These are phyloP conservation scores for Aleiodes sp. DNA, from an alignment of 1,140 invertebrate genomes.

Conservation along the genomic window DNA sequence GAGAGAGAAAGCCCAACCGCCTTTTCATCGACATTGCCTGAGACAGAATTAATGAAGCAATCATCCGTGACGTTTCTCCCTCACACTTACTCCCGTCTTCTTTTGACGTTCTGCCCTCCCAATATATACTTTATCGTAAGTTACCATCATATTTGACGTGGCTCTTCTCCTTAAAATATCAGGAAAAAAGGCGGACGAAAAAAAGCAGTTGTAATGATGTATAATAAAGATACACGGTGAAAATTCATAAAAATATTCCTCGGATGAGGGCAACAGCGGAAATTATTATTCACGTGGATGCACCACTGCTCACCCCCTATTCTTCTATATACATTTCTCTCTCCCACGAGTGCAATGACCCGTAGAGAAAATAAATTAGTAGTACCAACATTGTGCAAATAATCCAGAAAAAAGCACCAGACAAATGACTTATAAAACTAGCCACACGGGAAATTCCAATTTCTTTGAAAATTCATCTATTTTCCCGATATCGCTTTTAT, in stretches of 20 bases:
- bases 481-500: not conserved
- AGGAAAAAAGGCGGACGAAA: not conserved
- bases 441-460: constrained; percentile 23
- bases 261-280: constrained; percentile 24
- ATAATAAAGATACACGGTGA: constrained; percentile 10
- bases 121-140: constrained; percentile 21
- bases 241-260: constrained; percentile 24
- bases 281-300: constrained; percentile 31
- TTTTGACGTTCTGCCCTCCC: constrained; percentile 4
- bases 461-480: not conserved
- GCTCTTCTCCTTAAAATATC: not conserved
- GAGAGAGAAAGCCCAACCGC: no score
- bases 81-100: constrained; percentile 2
- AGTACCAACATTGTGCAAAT: constrained; percentile 21
- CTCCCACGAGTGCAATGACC: constrained; percentile 31
- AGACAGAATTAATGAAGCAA: constrained; percentile 38
- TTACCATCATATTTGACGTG: constrained; percentile 20
- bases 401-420: constrained; percentile 10
- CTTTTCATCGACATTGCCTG: not conserved
- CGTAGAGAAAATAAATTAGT: constrained; percentile 33
- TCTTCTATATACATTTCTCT: not conserved
- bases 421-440: constrained; percentile 26
- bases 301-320: not conserved
- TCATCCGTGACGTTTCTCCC: constrained; percentile 15
- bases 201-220: constrained; percentile 17